Conservation (phyloP, 2,113 vertebrate species). For the Danionella cerebrum region DNA sequence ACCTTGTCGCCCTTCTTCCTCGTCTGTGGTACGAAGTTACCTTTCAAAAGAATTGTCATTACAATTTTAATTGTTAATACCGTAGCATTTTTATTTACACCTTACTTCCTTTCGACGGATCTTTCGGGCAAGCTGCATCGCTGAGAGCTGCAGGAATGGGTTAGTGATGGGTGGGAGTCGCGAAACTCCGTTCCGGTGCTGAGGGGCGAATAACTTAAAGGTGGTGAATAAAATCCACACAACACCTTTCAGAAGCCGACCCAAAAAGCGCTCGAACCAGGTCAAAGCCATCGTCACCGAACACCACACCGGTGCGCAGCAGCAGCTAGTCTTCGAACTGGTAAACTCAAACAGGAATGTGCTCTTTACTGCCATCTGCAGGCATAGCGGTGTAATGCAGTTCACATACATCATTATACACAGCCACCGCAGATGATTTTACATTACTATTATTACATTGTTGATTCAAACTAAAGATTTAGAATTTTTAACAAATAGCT, state of each 20-base stretch:
- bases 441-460: no score
- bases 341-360: not conserved
- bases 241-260: slow-evolving; percentile 39
- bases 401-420: no score
- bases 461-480: no score
- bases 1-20: slow-evolving; percentile 11
- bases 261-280: slow-evolving; percentile 34
- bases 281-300: slow-evolving; percentile 46
- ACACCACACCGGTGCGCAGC: not conserved
- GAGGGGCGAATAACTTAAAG: slow-evolving; percentile 26
- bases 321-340: no score
- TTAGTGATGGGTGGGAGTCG: slow-evolving; percentile 37
- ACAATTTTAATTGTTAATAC: not conserved
- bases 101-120: slow-evolving; percentile 57
- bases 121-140: slow-evolving; percentile 47
- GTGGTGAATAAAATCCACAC: slow-evolving; percentile 40
- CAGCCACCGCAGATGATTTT: no score
- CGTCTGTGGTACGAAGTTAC: not conserved
- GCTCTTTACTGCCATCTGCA: slow-evolving; percentile 28
- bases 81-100: not conserved
- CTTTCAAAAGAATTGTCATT: not conserved
- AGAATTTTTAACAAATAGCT: no score
- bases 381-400: slow-evolving; percentile 18
- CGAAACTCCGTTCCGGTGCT: not conserved
- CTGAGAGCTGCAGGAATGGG: slow-evolving; percentile 50